Base-by-base conservation (phyloP, 2,888 invertebrate species). In the Smittia sp. region DNA sequence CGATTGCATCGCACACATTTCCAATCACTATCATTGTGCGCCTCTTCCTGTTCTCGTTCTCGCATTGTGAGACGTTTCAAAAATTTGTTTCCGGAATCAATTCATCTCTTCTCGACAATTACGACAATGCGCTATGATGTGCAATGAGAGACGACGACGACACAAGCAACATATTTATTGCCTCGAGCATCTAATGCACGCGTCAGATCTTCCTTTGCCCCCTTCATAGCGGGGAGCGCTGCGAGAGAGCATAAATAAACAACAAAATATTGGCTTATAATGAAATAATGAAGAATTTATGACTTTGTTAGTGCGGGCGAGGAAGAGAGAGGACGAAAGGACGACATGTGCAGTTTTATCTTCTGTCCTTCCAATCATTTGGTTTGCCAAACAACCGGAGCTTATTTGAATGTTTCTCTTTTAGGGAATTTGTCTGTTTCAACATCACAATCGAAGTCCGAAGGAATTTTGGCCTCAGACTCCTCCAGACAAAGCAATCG, bases 221-320 rank as follows among this genome's bases (percentile, higher is more conserved):
- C 9, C 22, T 39, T 52, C 72, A 72, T 72, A 72, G 72, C 72
- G 58, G 72, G 39, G 72, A 58, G 72, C 62, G 58, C 62, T 22
- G 15, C 58, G 54, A 72, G 69, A 58, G 54, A 72, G 54, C 72
- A 72, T 72, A 72, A 72, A 72, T 72, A 72, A 72, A 72, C 72
- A 72, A 72, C 72, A 72, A 72, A 72, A 72, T 72, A 72, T 72
- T 72, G 72, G 72, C 72, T 72, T 72, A 72, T 72, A 72, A 72
- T 58, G 72, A 72, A 72, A 72, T 72, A 62, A 24, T 72, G 72
- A 72, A 72, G 72, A 72, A 72, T 72, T 72, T 72, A 72, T 72
- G 72, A 39, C 62, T 62, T 20, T 62, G 68, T 38, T 3, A 20
- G 13, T n/a, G 62, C 4, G 65, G n/a, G 6, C 2, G 13, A 69